Conservation (phyloP, 2,113 vertebrate species). For the Callaeas wilsoni region DNA sequence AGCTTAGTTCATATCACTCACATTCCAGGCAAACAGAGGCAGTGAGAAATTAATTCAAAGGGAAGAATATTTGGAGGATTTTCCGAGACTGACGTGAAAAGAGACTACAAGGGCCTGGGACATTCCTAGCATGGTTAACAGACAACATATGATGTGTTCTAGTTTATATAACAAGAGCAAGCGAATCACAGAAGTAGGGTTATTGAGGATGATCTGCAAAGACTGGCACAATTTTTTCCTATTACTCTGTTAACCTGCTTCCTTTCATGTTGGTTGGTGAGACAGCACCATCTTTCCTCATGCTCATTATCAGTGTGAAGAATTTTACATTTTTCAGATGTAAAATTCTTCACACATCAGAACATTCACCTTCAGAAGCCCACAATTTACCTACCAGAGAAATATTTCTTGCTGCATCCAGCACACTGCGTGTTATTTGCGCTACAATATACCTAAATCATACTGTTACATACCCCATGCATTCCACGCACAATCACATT, state of each 20-base stretch:
- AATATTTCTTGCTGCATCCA: not conserved
- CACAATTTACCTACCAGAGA: not conserved
- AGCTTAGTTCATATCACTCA: not conserved
- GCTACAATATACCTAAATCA: not conserved
- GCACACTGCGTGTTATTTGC: not conserved
- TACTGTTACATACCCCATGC: not conserved
- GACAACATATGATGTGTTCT: not conserved
- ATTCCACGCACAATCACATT: not conserved
- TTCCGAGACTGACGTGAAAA: not conserved
- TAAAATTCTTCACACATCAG: not conserved
- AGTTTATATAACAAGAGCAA: not conserved
- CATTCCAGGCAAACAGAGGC: not conserved
- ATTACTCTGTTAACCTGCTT: not conserved
- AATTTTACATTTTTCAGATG: not conserved
- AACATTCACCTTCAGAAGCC: not conserved
- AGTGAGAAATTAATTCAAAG: not conserved
- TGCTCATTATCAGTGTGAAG: rapidly evolving
- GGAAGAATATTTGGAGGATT: not conserved
- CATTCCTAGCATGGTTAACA: not conserved
- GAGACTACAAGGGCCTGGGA: not conserved
- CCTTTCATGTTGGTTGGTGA: not conserved
- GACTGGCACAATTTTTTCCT: not conserved
- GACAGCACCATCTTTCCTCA: not conserved
- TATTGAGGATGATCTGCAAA: not conserved
- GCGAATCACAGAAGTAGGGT: not conserved